Conservation (phyloP, 2,113 vertebrate genomes). For the Zapornia atra region DNA sequence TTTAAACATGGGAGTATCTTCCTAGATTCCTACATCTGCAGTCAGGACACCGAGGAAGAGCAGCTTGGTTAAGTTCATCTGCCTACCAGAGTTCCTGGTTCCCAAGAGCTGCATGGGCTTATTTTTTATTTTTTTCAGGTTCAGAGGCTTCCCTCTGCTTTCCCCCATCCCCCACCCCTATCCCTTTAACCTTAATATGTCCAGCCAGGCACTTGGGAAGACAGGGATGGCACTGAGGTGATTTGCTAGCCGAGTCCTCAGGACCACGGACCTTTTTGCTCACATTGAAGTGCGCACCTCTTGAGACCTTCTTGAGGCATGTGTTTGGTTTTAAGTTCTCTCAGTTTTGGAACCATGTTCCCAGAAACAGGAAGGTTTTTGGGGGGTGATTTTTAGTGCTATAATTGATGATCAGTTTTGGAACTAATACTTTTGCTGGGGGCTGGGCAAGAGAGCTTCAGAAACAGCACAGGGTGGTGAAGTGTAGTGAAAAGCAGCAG, state of each 20-base stretch:
- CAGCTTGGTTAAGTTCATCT: background rate
- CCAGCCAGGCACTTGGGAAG: background rate
- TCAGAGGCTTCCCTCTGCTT: background rate
- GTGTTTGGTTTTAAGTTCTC: background rate
- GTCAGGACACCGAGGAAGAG: background rate
- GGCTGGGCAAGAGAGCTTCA: background rate
- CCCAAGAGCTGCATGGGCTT: background rate
- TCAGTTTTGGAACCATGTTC: background rate
- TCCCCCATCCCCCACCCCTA: too few relatives aligned
- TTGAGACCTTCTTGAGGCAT: background rate
- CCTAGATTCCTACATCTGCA: background rate
- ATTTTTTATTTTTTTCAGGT: fast-evolving
- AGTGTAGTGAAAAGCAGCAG: background rate
- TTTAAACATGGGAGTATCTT: background rate
- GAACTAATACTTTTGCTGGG: background rate
- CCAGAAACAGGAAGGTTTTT: background rate
- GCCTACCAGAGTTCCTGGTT: background rate
- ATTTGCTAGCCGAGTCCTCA: background rate
- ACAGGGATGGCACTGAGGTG: background rate
- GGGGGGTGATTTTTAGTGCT: background rate
- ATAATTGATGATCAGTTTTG: background rate
- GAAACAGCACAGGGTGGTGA: background rate
- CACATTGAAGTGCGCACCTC: fast-evolving
- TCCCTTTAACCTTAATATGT: background rate
- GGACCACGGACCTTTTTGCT: background rate